These are phyloP conservation scores for Erpornis zantholeuca DNA, from an alignment of 2,113 vertebrate species.

Conservation along the genomic window DNA sequence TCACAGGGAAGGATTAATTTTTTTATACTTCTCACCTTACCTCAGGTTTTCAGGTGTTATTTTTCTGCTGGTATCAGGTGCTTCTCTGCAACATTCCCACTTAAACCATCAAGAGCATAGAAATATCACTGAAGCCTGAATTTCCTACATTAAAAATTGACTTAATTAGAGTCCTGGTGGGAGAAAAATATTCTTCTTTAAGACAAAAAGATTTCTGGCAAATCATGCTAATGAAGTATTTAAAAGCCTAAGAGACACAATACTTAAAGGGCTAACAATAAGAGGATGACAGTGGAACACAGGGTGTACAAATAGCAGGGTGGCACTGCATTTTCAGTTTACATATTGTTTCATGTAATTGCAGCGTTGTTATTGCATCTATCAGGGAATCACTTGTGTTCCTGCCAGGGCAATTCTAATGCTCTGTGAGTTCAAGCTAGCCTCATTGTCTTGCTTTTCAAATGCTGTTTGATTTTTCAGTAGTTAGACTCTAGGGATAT, in stretches of 20 bases:
- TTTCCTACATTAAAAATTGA: not conserved
- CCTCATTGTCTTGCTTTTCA: slow-evolving; percentile 22
- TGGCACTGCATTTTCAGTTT: slow-evolving; percentile 33
- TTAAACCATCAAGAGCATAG: not conserved
- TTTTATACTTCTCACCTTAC: not conserved
- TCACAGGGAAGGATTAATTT: not conserved
- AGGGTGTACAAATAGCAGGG: not conserved
- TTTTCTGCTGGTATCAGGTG: not conserved
- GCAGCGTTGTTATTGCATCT: slow-evolving; percentile 8
- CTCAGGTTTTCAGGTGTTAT: not conserved
- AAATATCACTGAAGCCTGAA: not conserved
- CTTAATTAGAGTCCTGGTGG: not conserved
- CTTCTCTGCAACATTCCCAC: not conserved
- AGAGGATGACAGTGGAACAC: slow-evolving; percentile 2
- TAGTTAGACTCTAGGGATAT: slow-evolving; percentile 8
- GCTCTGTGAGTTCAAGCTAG: not conserved
- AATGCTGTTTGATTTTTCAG: slow-evolving; percentile 38
- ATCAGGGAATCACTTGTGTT: not conserved
- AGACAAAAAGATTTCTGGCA: not conserved
- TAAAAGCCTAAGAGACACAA: not conserved
- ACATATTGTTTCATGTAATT: slow-evolving; percentile 37
- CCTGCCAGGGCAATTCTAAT: not conserved
- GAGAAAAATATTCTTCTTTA: not conserved
- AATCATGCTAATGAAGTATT: not conserved
- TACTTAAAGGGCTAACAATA: not conserved